Percentiles rank a stretch among this genome's conserved stretches.
phyloP scores from a whole-genome alignment of 2,113 vertebrate genomes.

The Centropus unirufus region DNA sequence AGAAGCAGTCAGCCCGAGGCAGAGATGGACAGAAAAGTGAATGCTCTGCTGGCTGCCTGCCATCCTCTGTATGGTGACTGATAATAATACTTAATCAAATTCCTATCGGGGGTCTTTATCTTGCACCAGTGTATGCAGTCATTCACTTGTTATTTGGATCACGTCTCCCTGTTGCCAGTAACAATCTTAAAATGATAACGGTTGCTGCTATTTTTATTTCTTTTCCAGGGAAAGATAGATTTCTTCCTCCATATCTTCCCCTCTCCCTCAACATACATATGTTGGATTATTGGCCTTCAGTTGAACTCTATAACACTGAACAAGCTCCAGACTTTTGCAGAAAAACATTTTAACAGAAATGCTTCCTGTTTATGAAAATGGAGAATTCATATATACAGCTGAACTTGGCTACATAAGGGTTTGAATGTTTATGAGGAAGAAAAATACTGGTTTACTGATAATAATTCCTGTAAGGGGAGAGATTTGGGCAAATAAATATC shows the following conservation, averaged over 20 bases:
- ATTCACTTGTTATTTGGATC: constrained; percentile 64
- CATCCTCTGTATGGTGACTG: background rate
- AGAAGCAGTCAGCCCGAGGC: constrained; percentile 11
- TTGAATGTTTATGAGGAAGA: background rate
- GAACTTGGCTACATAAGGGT: background rate
- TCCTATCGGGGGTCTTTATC: constrained; percentile 43
- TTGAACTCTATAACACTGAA: constrained; percentile 62
- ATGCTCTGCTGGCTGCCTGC: background rate
- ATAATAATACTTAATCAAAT: constrained; percentile 51
- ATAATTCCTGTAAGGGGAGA: background rate
- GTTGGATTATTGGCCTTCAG: constrained; percentile 64
- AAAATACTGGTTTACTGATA: background rate
- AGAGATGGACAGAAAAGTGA: constrained; percentile 11
- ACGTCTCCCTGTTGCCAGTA: constrained; percentile 40
- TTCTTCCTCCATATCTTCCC: background rate
- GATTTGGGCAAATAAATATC: background rate
- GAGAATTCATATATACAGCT: constrained; percentile 16
- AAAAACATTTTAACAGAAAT: background rate
- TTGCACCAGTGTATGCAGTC: background rate
- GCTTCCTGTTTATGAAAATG: constrained; percentile 36
- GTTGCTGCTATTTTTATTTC: constrained; percentile 72
- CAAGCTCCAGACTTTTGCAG: background rate
- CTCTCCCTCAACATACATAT: background rate
- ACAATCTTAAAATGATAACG: constrained; percentile 67
- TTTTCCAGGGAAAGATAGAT: constrained; percentile 37